phyloP scores from a whole-genome alignment of 2,113 vertebrate species.

The Daphoenositta chrysoptera region DNA sequence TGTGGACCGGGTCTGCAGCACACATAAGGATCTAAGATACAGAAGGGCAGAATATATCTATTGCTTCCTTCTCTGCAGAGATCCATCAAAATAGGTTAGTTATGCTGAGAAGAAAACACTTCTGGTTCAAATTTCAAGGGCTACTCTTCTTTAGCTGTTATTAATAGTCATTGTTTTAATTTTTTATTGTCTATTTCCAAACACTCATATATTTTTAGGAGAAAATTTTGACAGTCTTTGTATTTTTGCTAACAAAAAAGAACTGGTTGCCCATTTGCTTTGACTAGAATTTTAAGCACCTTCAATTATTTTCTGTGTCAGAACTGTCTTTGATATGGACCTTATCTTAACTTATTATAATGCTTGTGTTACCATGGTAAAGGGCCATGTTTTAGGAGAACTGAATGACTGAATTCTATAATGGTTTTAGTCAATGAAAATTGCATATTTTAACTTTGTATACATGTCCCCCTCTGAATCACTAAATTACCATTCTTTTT shows the following conservation, averaged over 20 bases:
- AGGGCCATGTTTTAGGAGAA: slow-evolving; percentile 4
- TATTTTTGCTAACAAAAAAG: background rate
- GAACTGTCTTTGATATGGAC: slow-evolving; percentile 25
- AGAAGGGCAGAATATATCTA: background rate
- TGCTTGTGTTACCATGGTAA: slow-evolving; percentile 33
- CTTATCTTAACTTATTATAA: slow-evolving; percentile 30
- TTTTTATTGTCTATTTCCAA: background rate
- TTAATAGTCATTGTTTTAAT: background rate
- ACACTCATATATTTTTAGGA: background rate
- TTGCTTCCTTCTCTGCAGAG: background rate
- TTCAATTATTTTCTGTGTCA: slow-evolving; percentile 38
- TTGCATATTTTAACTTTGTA: background rate
- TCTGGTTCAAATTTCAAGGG: background rate
- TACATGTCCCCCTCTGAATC: background rate
- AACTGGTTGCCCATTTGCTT: background rate
- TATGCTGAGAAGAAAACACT: background rate
- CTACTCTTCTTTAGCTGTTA: background rate
- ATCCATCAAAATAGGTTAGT: background rate
- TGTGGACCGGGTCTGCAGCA: background rate
- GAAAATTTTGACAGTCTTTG: background rate
- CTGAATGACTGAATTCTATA: background rate
- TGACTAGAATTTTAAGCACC: slow-evolving; percentile 34
- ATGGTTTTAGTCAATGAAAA: background rate
- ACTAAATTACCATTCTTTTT: background rate
- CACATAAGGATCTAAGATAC: background rate